Percentiles rank a stretch among this genome's conserved stretches.
These are phyloP conservation scores for Isichthys henryi DNA, from an alignment of 2,113 vertebrate genomes.

Conservation along the genomic window DNA sequence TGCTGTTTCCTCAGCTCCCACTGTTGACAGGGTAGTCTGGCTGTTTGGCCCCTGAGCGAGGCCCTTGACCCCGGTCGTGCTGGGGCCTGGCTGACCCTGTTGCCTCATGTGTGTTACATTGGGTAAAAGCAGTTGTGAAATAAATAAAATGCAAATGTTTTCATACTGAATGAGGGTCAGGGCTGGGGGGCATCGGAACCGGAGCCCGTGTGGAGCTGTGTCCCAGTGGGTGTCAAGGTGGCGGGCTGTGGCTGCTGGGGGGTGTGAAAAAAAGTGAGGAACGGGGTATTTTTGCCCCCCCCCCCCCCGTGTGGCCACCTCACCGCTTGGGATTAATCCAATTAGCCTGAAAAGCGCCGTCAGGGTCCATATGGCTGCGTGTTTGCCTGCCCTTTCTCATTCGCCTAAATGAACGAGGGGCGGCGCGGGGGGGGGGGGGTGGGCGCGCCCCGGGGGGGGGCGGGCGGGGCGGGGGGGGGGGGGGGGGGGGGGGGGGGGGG, in stretches of 20 bases:
- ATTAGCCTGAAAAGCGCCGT: conserved; percentile 73
- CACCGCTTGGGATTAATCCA: conserved; percentile 65
- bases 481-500: too few species aligned
- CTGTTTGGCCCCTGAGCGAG: not conserved
- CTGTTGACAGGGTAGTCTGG: not conserved
- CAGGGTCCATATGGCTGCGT: conserved; percentile 73
- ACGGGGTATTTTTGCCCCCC: conserved; percentile 57
- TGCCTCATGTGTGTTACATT: not conserved
- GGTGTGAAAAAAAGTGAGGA: conserved; percentile 67
- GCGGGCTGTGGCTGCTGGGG: conserved; percentile 28
- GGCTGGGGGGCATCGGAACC: not conserved
- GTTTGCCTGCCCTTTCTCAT: conserved; percentile 84
- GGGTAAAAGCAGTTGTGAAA: not conserved
- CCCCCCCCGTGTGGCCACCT: conserved; percentile 50
- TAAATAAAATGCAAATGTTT: not conserved
- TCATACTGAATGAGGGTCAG: not conserved
- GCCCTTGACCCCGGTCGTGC: not conserved
- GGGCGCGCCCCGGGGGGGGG: too few species aligned
- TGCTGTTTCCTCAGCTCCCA: not conserved
- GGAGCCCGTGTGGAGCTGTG: not conserved
- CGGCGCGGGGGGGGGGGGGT: too few species aligned
- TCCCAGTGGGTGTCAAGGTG: not conserved
- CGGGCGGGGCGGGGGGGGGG: too few species aligned
- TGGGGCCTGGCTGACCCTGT: not conserved
- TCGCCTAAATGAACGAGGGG: conserved; percentile 83